phyloP scores from a whole-genome alignment of 1,140 invertebrate species.

The Sitobion miscanthi region DNA sequence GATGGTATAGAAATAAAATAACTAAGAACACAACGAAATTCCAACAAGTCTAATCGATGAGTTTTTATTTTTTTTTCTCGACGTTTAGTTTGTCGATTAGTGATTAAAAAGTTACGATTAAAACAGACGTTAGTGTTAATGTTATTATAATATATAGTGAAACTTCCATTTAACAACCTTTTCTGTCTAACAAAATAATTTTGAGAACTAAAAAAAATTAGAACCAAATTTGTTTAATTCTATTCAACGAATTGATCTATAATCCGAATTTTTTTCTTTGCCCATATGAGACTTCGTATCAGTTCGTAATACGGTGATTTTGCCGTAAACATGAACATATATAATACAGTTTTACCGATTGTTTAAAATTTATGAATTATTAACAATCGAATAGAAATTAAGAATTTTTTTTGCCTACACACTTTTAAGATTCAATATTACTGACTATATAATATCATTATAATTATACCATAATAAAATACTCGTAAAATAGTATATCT shows the following conservation, averaged over 20 bases:
- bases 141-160: neutral
- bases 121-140: neutral
- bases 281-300: too few relatives aligned
- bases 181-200: too few relatives aligned
- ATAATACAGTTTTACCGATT: neutral
- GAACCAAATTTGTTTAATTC: too few relatives aligned
- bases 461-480: too few relatives aligned
- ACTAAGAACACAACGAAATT: neutral
- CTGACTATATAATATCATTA: too few relatives aligned
- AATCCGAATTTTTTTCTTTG: too few relatives aligned
- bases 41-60: neutral
- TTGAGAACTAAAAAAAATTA: too few relatives aligned
- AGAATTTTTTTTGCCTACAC: neutral
- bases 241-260: too few relatives aligned
- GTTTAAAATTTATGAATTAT: neutral
- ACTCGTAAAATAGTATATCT: neutral
- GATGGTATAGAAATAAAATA: neutral
- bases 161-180: too few relatives aligned
- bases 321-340: too few relatives aligned
- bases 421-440: neutral
- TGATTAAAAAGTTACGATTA: too few relatives aligned
- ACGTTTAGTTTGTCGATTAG: neutral
- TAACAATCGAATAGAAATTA: neutral
- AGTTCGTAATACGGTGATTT: too few relatives aligned
- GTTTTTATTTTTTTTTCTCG: neutral